Conservation (phyloP, 2,888 invertebrate species). For the Vannuccia rotundouncinata region DNA sequence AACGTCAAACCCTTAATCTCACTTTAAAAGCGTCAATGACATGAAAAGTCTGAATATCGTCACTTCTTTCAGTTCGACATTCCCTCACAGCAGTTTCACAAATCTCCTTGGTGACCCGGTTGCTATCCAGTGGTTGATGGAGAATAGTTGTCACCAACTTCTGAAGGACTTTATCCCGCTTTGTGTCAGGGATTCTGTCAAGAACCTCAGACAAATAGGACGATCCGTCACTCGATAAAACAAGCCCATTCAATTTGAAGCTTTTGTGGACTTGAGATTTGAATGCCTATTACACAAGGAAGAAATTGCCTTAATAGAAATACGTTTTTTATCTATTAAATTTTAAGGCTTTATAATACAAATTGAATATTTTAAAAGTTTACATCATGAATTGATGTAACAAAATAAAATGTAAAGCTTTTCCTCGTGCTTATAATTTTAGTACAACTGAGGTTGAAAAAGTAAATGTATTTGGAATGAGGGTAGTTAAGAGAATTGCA, state of each 20-base stretch:
- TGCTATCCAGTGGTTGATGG: not conserved
- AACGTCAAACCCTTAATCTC: too few species aligned
- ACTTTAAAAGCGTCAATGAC: conserved; percentile 24
- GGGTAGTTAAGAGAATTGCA: too few species aligned
- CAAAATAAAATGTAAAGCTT: too few species aligned
- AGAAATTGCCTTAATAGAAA: too few species aligned
- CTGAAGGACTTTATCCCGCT: not conserved
- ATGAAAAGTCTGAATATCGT: not conserved
- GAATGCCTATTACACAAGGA: not conserved
- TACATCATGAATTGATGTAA: too few species aligned
- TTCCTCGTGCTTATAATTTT: too few species aligned
- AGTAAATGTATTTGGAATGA: too few species aligned
- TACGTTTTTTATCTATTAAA: too few species aligned
- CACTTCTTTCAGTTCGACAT: conserved; percentile 10
- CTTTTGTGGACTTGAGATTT: not conserved
- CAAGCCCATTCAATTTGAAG: conserved; percentile 10
- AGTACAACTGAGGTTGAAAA: too few species aligned
- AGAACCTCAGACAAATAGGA: not conserved
- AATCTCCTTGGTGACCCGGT: not conserved
- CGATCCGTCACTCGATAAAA: not conserved
- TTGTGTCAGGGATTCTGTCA: not conserved
- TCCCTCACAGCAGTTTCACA: conserved; percentile 1
- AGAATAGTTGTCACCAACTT: not conserved
- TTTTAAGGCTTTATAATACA: too few species aligned
- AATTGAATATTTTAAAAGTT: too few species aligned